Conservation (phyloP, 2,797 vertebrate genomes). For the Myripristis murdjan region DNA sequence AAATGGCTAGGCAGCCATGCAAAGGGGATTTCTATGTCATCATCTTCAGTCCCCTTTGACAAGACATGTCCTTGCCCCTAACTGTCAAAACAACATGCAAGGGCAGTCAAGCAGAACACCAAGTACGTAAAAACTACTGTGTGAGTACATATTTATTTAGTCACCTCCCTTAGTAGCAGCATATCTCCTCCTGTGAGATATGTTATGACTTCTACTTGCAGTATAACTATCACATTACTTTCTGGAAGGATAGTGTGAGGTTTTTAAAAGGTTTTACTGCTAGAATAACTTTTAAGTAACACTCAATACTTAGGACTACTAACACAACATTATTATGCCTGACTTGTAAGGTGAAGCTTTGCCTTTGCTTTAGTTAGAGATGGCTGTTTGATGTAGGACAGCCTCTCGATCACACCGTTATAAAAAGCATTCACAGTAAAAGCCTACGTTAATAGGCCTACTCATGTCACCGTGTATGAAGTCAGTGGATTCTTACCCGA, state of each 20-base stretch:
- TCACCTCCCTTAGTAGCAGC: neutral
- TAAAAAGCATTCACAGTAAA: neutral
- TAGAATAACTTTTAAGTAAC: neutral
- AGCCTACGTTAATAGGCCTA: conserved; percentile 3
- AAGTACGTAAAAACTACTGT: conserved; percentile 43
- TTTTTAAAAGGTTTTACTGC: too few species aligned
- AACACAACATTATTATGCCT: neutral
- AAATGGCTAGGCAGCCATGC: conserved; percentile 19
- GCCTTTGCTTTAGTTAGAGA: neutral
- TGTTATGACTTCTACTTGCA: conserved; percentile 60
- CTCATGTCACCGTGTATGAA: too few species aligned
- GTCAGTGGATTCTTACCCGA: too few species aligned
- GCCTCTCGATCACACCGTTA: neutral
- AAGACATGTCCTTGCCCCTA: conserved; percentile 48
- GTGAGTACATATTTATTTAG: conserved; percentile 28
- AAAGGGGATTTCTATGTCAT: conserved; percentile 56
- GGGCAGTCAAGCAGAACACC: conserved; percentile 70
- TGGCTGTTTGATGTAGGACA: neutral
- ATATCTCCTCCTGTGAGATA: conserved; percentile 31
- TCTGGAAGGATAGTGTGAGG: too few species aligned
- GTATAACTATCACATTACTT: conserved; percentile 41
- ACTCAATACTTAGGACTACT: neutral
- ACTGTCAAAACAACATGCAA: conserved; percentile 81
- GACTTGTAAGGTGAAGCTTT: neutral
- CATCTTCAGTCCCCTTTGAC: conserved; percentile 32